Evolutionary conservation across 2,888 invertebrate genomes (phyloP).

Genomic region (Erebia ligea): DNA sequence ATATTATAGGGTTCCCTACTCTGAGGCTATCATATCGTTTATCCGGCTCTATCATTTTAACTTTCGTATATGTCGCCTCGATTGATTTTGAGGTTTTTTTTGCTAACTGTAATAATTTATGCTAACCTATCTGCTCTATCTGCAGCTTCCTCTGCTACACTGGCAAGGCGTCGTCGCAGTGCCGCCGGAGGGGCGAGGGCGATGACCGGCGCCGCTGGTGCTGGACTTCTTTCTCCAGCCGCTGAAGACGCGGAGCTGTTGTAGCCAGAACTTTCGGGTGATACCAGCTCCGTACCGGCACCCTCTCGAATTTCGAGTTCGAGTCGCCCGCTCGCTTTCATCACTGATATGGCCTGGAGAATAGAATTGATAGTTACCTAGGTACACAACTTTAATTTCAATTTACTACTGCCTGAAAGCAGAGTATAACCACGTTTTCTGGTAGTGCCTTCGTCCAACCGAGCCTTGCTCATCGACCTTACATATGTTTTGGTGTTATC

Average conservation of each 20-base stretch:
- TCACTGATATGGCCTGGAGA: slow-evolving; percentile 89
- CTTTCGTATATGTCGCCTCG: no score
- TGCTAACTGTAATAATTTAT: not conserved
- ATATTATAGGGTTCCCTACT: no score
- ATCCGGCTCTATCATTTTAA: no score
- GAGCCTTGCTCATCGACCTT: no score
- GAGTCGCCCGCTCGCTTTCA: slow-evolving; percentile 90
- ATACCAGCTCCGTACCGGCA: slow-evolving; percentile 90
- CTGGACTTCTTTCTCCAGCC: slow-evolving; percentile 87
- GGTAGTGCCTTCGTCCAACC: no score
- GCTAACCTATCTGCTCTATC: slow-evolving; percentile 83
- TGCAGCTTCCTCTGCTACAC: slow-evolving; percentile 88
- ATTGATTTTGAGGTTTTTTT: no score
- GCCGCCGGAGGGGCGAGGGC: slow-evolving; percentile 83
- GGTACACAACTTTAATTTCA: no score
- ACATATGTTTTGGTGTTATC: no score
- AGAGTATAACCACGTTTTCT: no score
- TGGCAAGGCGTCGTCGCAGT: slow-evolving; percentile 86
- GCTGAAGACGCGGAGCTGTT: slow-evolving; percentile 93
- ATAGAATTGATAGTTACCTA: not conserved
- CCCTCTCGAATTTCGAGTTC: slow-evolving; percentile 90
- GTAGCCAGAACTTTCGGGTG: slow-evolving; percentile 92
- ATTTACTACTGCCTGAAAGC: no score
- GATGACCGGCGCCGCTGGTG: slow-evolving; percentile 69
- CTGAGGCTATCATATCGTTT: no score